These are phyloP conservation scores for Bos javanicus DNA, from an alignment of 2,113 vertebrate genomes.

Conservation along the genomic window DNA sequence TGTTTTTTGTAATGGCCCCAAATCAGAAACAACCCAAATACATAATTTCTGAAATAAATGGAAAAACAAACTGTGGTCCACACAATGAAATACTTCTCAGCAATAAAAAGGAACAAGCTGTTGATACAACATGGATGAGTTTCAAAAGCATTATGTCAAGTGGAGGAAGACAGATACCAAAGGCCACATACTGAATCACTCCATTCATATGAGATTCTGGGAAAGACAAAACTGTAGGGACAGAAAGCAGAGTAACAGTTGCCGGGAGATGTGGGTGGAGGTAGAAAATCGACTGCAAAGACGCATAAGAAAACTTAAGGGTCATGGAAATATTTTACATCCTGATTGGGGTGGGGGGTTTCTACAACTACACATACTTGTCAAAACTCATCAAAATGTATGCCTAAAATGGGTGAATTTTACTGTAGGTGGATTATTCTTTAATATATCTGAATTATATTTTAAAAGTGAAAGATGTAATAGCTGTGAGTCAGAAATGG, in stretches of 20 bases:
- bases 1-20: neutral
- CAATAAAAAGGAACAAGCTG: neutral
- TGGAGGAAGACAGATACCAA: neutral
- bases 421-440: neutral
- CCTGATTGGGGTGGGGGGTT: neutral
- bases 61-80: neutral
- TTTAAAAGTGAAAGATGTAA: neutral
- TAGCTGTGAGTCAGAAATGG: neutral
- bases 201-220: neutral
- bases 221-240: neutral
- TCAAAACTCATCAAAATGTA: neutral
- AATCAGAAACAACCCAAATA: neutral
- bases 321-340: neutral
- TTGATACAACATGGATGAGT: neutral
- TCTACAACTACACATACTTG: neutral
- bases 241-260: neutral
- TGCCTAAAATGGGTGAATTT: neutral
- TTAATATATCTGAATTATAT: neutral
- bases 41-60: neutral
- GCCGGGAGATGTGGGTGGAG: neutral
- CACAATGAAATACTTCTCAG: neutral
- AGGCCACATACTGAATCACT: neutral
- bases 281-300: neutral
- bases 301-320: neutral
- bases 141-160: neutral